Evolutionary conservation across 2,113 vertebrate genomes (phyloP), one percentile per base, ranked within the genome.

Genomic region (Propithecus coquereli): DNA sequence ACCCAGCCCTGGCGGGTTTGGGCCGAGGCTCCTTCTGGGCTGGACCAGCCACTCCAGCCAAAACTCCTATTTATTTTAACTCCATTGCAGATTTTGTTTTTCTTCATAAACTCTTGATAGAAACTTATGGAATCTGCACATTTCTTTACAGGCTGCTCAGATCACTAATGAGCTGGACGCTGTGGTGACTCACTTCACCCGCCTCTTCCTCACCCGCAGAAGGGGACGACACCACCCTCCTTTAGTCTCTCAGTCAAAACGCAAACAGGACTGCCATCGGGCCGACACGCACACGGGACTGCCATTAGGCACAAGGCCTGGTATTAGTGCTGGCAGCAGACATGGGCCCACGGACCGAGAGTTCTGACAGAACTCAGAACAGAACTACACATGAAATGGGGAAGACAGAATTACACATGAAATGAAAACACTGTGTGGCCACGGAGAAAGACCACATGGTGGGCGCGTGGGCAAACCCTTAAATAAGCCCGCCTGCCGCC

Each of bases 401-500:
- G n/a, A n/a, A 17, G 73, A 30, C 45, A 47, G 88, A 27, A 34
- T 8, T 4, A 40, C 34, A 65, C 12, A 3, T 25, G 23, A 63
- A 25, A 54, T 25, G 32, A 14, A 20, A 43, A 37, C 0, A 22
- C 34, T 0, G 11, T 18, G 25, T 61, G 80, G 50, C 14, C 63
- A 68, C 25, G 45, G 54, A 65, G 70, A 12, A 34, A 43, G 34
- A 12, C 81, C 3, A 10, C n/a, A 6, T 7, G 25, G 5, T 17
- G 11, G n/a, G 57, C 5, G 12, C 50, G 45, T 5, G 23, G 32
- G 32, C 17, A 16, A 20, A 20, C 7, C 3, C 79, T n/a, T 5
- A 14, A 6, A 0, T 0, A 5, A n/a, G 8, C 34, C 8, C 18
- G 13, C 14, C 16, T 0, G 2, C 20, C 5, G 81, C 61, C 40